A percentile compares a stretch with the other conserved stretches of the same genome.
Evolutionary conservation across 2,113 vertebrate species (phyloP).

Genomic region (Gila orcuttii): DNA sequence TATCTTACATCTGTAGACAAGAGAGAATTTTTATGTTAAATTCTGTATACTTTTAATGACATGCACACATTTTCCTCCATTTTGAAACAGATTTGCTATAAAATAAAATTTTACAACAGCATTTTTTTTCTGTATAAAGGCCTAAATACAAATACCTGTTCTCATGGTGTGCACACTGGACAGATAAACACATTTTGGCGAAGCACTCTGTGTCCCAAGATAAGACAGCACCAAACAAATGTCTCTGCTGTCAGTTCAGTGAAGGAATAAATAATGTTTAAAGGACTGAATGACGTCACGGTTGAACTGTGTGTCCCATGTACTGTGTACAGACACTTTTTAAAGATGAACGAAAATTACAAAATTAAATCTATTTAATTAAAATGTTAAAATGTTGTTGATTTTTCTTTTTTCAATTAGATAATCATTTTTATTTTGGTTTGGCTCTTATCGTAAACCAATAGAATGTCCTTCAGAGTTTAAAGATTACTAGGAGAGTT

Average conservation of each 20-base stretch:
- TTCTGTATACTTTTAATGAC: not conserved
- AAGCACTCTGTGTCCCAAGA: constrained; percentile 64
- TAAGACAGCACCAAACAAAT: constrained; percentile 60
- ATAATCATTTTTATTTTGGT: not conserved
- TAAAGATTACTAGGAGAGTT: not conserved
- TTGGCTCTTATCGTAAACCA: not conserved
- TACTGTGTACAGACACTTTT: not conserved
- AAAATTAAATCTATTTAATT: not conserved
- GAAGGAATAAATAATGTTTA: constrained; percentile 44
- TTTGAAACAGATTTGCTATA: not conserved
- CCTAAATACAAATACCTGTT: constrained; percentile 5
- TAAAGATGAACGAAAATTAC: not conserved
- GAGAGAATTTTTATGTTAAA: too few species aligned
- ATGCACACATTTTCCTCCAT: not conserved
- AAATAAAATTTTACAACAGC: not conserved
- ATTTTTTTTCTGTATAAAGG: not conserved
- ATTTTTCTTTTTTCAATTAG: not conserved
- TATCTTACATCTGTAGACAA: too few species aligned
- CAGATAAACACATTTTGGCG: constrained; percentile 63
- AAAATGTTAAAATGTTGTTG: not conserved
- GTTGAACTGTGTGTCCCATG: not conserved
- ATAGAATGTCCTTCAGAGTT: not conserved
- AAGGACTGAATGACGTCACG: constrained; percentile 18
- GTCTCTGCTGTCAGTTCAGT: constrained; percentile 32
- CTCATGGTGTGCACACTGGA: constrained; percentile 8